Evolutionary conservation across 2,888 invertebrate species (phyloP).

Genomic region (Apoderus coryli): DNA sequence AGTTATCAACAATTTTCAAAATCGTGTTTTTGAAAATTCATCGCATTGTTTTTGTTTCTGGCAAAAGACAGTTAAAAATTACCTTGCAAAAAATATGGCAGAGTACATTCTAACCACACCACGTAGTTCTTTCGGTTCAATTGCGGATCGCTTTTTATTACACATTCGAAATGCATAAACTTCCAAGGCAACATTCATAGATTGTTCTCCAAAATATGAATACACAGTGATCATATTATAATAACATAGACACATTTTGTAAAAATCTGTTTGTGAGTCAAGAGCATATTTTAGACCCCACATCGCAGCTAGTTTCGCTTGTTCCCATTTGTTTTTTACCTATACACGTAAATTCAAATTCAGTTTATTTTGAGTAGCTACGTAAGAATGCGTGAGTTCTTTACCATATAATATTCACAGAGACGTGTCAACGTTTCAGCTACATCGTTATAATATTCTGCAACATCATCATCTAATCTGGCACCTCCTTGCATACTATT

Average conservation of each 20-base stretch:
- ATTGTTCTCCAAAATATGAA: slow-evolving; percentile 24
- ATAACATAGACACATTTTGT: slow-evolving; percentile 38
- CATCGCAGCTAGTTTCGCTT: slow-evolving; percentile 41
- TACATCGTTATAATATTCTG: slow-evolving; percentile 33
- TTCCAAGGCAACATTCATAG: slow-evolving; percentile 28
- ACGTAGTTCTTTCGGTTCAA: slow-evolving; percentile 34
- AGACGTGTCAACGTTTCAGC: slow-evolving; percentile 33
- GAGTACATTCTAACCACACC: slow-evolving; percentile 33
- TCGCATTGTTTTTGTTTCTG: no score
- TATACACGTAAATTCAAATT: no score
- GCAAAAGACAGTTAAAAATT: no score
- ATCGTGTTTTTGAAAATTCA: no score
- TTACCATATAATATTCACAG: slow-evolving; percentile 32
- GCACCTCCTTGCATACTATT: no score
- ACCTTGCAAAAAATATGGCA: slow-evolving; percentile 33
- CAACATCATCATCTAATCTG: slow-evolving; percentile 25
- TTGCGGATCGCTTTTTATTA: slow-evolving; percentile 25
- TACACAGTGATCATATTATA: slow-evolving; percentile 35
- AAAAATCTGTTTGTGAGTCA: slow-evolving; percentile 37
- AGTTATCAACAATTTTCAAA: no score
- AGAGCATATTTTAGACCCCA: slow-evolving; percentile 41
- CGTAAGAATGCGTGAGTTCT: no score
- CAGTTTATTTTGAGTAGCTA: no score
- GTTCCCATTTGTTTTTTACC: slow-evolving; percentile 28
- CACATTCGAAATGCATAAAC: slow-evolving; percentile 31